phyloP scores from a whole-genome alignment of 2,113 vertebrate species.

The Falco punctatus region DNA sequence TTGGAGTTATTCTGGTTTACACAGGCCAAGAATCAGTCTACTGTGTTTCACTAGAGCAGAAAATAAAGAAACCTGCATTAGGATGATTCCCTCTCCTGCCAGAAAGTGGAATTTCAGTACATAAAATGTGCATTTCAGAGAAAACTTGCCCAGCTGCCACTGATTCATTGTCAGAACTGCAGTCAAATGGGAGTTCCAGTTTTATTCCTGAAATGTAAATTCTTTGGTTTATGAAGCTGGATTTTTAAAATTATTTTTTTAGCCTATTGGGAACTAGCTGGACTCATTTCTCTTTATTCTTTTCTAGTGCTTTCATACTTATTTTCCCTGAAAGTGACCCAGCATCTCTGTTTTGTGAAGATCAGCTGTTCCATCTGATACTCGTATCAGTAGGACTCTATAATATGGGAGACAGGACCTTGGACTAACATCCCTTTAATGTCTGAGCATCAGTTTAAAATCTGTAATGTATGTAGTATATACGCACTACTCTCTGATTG shows the following conservation, averaged over 20 bases:
- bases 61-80: not conserved
- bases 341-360: not conserved
- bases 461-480: not conserved
- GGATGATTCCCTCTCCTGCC: not conserved
- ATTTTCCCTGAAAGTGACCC: not conserved
- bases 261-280: not conserved
- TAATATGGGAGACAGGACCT: not conserved
- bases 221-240: not conserved
- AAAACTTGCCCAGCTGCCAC: not conserved
- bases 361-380: not conserved
- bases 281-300: not conserved
- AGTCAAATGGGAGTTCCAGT: not conserved
- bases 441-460: not conserved
- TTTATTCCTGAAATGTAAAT: not conserved
- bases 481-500: not conserved
- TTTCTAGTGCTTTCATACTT: not conserved
- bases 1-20: not conserved
- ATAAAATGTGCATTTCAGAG: not conserved
- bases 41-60: not conserved
- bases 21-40: not conserved
- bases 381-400: not conserved
- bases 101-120: not conserved
- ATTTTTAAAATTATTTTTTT: not conserved
- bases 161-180: not conserved
- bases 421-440: not conserved